Conservation (phyloP, 2,888 invertebrate species). For the Chloroclysta siterata region DNA sequence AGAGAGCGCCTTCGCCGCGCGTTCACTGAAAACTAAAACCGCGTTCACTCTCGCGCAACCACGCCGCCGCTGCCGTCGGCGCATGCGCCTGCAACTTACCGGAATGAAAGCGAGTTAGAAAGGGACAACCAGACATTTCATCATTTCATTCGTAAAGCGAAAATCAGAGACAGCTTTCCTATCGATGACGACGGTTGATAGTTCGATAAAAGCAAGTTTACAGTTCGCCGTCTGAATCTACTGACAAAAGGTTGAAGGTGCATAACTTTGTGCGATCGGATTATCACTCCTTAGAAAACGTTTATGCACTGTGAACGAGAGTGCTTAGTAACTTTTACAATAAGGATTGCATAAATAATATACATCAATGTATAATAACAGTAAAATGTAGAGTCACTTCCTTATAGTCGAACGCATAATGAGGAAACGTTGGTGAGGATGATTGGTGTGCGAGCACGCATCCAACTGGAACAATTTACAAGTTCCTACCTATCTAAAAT, state of each 20-base stretch:
- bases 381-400: conserved; percentile 40
- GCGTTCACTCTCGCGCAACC: conserved; percentile 64
- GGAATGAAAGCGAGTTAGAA: conserved; percentile 77
- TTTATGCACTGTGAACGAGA: neutral
- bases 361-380: conserved; percentile 3
- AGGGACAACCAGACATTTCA: conserved; percentile 77
- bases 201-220: conserved; percentile 48
- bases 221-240: conserved; percentile 26
- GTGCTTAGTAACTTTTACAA: neutral
- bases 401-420: conserved; percentile 52
- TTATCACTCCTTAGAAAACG: neutral
- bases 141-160: conserved; percentile 67
- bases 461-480: conserved; percentile 51
- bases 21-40: conserved; percentile 79
- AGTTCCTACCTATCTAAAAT: neutral
- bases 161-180: conserved; percentile 69
- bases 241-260: neutral
- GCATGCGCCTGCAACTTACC: conserved; percentile 51
- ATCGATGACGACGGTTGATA: conserved; percentile 48
- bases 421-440: conserved; percentile 55
- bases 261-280: conserved; percentile 3
- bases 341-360: conserved; percentile 1
- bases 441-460: conserved; percentile 47
- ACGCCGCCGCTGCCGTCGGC: conserved; percentile 38
- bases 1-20: conserved; percentile 76